These are phyloP conservation scores for Heterodera carotae DNA, from an alignment of 1,140 invertebrate species.

Conservation along the genomic window DNA sequence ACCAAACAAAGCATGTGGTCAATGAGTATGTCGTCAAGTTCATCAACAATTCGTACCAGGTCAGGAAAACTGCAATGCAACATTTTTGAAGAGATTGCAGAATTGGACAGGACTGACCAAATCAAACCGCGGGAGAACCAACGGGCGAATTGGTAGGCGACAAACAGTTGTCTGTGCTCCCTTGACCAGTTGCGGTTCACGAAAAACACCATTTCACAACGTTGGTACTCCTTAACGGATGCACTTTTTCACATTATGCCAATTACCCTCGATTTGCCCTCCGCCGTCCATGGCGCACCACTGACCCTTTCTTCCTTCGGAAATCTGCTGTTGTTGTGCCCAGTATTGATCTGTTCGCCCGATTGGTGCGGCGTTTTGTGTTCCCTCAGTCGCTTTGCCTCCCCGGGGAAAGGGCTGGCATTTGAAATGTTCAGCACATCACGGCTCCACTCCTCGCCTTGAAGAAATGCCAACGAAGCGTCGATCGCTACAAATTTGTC, in stretches of 20 bases:
- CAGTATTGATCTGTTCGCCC: conserved; percentile 17
- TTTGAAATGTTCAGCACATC: conserved; percentile 21
- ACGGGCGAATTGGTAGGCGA: conserved; percentile 26
- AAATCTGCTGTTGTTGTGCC: conserved; percentile 17
- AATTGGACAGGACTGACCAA: neutral
- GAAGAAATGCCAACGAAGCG: conserved; percentile 16
- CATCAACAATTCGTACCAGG: conserved; percentile 20
- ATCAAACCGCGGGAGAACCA: conserved; percentile 25
- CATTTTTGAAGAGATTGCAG: neutral
- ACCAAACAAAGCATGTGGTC: conserved; percentile 6
- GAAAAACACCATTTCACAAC: conserved; percentile 29
- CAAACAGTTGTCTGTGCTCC: conserved; percentile 19
- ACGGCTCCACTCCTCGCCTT: conserved; percentile 31
- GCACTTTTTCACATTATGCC: no score
- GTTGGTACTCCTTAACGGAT: conserved; percentile 17
- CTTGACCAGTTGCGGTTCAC: conserved; percentile 20
- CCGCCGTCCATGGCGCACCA: neutral
- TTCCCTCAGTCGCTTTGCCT: neutral
- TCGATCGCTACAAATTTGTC: conserved; percentile 26
- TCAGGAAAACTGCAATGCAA: conserved; percentile 25
- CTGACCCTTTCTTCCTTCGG: conserved; percentile 17
- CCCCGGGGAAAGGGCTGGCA: conserved; percentile 13
- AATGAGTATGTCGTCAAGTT: conserved; percentile 25
- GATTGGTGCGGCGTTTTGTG: conserved; percentile 20
- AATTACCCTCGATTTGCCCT: no score